phyloP scores from a whole-genome alignment of 2,797 vertebrate genomes.

The Gallirallus australis region DNA sequence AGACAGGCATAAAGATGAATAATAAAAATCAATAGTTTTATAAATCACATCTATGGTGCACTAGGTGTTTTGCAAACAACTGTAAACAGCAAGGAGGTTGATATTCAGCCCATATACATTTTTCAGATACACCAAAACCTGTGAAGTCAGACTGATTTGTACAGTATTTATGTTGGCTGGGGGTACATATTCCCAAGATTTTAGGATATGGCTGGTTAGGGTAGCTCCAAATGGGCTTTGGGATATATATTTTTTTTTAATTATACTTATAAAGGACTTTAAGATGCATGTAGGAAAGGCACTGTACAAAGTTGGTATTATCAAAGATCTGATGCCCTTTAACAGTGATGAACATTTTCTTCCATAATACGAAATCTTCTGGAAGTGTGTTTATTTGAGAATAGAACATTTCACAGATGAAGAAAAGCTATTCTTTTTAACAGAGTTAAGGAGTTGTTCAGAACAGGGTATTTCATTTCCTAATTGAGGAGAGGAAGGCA shows the following conservation, averaged over 20 bases:
- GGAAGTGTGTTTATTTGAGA: not conserved
- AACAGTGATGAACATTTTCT: not conserved
- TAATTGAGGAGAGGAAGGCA: not conserved
- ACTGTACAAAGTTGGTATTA: not conserved
- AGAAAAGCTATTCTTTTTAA: not conserved
- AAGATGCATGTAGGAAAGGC: not conserved
- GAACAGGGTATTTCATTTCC: not conserved
- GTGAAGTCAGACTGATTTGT: not conserved
- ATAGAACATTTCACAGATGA: not conserved
- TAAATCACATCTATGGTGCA: not conserved
- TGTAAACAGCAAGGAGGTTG: not conserved
- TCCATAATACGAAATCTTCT: not conserved
- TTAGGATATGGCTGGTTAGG: not conserved
- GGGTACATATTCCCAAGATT: not conserved
- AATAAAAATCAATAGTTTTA: slow-evolving; percentile 36
- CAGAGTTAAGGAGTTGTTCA: not conserved
- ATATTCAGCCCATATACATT: not conserved
- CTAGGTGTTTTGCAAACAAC: not conserved
- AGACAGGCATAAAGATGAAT: slow-evolving; percentile 2
- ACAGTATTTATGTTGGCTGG: not conserved
- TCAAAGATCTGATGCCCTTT: not conserved
- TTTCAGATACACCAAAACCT: not conserved
- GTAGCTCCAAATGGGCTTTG: not conserved
- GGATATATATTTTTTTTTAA: not conserved
- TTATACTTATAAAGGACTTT: not conserved